phyloP scores from a whole-genome alignment of 2,888 invertebrate species.

The Drosophila emarginata region DNA sequence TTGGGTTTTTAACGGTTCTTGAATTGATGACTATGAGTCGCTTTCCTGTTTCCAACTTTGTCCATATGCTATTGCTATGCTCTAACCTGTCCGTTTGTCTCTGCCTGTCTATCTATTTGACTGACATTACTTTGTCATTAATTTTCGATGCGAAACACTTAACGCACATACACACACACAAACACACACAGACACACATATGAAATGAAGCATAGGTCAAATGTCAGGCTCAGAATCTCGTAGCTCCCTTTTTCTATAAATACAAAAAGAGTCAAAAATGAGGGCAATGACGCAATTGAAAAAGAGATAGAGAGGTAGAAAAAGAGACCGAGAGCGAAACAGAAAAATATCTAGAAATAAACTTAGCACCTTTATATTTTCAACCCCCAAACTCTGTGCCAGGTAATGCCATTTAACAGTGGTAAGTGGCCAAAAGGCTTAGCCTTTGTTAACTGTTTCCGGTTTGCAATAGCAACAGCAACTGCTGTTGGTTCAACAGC shows the following conservation, averaged over 20 bases:
- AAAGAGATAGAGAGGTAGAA: background rate
- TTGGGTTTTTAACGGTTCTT: constrained; percentile 32
- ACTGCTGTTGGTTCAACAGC: constrained; percentile 34
- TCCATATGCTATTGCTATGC: constrained; percentile 27
- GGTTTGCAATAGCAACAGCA: constrained; percentile 40
- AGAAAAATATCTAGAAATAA: constrained; percentile 13
- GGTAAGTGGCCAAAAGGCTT: constrained; percentile 68
- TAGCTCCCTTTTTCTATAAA: constrained; percentile 39
- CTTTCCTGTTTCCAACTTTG: constrained; percentile 22
- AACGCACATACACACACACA: constrained; percentile 53
- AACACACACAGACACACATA: constrained; percentile 8
- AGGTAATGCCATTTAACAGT: constrained; percentile 69
- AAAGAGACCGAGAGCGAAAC: constrained; percentile 22
- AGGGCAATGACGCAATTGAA: constrained; percentile 41
- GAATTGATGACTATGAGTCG: constrained; percentile 52
- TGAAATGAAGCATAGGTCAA: constrained; percentile 59
- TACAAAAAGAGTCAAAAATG: constrained; percentile 31
- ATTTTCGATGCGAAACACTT: constrained; percentile 77
- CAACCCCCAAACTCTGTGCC: constrained; percentile 12
- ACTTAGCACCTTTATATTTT: constrained; percentile 14
- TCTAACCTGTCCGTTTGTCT: constrained; percentile 48
- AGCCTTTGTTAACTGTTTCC: constrained; percentile 73
- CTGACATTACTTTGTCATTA: constrained; percentile 81
- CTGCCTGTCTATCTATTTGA: constrained; percentile 72
- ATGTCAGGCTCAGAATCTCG: constrained; percentile 49